Conservation (phyloP, 2,888 invertebrate genomes). For the Thysanoteuthis rhombus region DNA sequence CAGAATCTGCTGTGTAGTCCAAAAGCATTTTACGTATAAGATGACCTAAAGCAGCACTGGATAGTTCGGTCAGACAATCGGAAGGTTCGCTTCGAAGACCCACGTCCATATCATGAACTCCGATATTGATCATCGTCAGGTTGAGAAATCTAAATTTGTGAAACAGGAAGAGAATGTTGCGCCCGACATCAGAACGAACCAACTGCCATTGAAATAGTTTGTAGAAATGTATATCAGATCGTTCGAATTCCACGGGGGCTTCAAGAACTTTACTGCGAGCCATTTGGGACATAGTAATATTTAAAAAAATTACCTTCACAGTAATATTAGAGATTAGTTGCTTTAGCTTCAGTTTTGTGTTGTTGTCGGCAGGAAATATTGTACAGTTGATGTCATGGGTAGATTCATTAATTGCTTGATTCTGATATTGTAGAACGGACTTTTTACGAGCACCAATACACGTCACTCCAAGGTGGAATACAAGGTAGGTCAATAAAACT, state of each 20-base stretch:
- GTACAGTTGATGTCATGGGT: neutral
- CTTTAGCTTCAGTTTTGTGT: neutral
- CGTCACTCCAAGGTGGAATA: neutral
- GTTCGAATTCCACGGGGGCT: neutral
- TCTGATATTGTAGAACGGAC: neutral
- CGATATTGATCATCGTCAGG: conserved; percentile 50
- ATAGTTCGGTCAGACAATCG: conserved; percentile 47
- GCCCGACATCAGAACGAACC: neutral
- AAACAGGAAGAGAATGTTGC: neutral
- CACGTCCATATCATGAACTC: conserved; percentile 47
- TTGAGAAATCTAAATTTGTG: conserved; percentile 53
- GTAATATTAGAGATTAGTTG: neutral
- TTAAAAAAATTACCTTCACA: neutral
- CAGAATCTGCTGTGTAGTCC: conserved; percentile 45
- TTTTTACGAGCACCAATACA: neutral
- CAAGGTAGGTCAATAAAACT: neutral
- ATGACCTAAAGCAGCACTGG: conserved; percentile 35
- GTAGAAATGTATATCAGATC: neutral
- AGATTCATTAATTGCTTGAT: neutral
- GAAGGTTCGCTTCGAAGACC: conserved; percentile 45
- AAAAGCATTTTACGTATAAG: conserved; percentile 45
- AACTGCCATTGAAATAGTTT: neutral
- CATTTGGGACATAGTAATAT: neutral
- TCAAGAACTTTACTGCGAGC: rapidly evolving
- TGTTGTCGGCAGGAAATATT: neutral